Conservation (phyloP, 2,113 vertebrate genomes). For the Trematomus loennbergii region DNA sequence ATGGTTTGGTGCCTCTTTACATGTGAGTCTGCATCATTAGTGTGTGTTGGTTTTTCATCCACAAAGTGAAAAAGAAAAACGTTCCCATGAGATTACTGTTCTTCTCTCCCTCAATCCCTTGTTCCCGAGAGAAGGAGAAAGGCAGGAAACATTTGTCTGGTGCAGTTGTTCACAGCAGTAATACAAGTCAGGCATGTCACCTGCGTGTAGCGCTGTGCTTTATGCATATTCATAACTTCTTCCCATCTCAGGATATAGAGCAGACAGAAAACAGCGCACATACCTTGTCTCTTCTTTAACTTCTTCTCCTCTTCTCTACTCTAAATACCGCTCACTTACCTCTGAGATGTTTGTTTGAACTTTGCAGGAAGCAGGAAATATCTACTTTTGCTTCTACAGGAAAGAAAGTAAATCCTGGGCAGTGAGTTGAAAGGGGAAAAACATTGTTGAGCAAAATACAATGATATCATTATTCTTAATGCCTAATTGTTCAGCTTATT, state of each 20-base stretch:
- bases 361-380: constrained; percentile 57
- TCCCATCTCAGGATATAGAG: constrained; percentile 66
- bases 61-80: constrained; percentile 67
- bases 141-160: constrained; percentile 68
- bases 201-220: constrained; percentile 73
- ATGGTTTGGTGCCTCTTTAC: constrained; percentile 42
- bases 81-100: constrained; percentile 71
- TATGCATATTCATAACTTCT: constrained; percentile 84
- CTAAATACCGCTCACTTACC: constrained; percentile 38
- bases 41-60: constrained; percentile 81
- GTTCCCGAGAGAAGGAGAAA: constrained; percentile 47
- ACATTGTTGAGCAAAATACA: background rate
- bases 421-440: constrained; percentile 16
- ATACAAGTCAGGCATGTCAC: constrained; percentile 83
- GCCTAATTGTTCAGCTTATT: constrained; percentile 23
- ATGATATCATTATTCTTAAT: constrained; percentile 1
- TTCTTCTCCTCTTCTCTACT: constrained; percentile 28
- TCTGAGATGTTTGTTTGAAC: constrained; percentile 69
- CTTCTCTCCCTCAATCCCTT: constrained; percentile 58
- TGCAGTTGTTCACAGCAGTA: constrained; percentile 76
- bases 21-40: constrained; percentile 80
- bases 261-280: constrained; percentile 47
- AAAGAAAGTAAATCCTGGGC: constrained; percentile 38
- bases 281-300: constrained; percentile 40
- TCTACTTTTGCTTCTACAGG: constrained; percentile 52